A percentile compares a stretch with the other conserved stretches of the same genome.
Conservation (phyloP, 2,113 vertebrate genomes). For the Echinops telfairi region DNA sequence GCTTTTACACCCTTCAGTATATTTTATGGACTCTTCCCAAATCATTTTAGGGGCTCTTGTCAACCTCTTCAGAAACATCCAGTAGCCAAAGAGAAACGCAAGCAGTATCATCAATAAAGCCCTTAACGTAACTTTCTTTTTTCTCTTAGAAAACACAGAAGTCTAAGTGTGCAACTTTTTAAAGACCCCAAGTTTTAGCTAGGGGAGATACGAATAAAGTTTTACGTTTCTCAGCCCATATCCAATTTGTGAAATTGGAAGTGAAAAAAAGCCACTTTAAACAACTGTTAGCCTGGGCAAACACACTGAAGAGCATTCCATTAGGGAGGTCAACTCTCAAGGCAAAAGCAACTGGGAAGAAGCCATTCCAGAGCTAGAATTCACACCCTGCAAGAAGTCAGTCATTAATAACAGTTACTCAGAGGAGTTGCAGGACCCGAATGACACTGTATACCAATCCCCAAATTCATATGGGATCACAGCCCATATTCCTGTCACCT, state of each 20-base stretch:
- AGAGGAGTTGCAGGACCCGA: neutral
- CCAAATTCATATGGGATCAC: neutral
- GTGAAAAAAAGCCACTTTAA: neutral
- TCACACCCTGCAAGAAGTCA: neutral
- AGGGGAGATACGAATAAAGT: neutral
- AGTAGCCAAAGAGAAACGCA: constrained; percentile 9
- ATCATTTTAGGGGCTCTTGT: neutral
- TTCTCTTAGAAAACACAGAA: neutral
- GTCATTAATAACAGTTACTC: neutral
- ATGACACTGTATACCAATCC: neutral
- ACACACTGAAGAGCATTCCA: neutral
- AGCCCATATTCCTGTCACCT: neutral
- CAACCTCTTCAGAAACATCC: constrained; percentile 45
- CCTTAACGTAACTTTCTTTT: neutral
- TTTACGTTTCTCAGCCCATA: neutral
- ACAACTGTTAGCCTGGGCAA: neutral
- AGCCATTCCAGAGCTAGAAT: neutral
- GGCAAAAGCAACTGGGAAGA: neutral
- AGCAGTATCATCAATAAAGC: neutral
- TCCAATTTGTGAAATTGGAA: neutral
- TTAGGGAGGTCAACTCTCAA: neutral
- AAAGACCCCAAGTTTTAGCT: neutral
- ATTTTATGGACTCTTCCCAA: neutral
- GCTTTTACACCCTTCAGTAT: neutral
- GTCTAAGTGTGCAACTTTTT: neutral